Conservation (phyloP, 2,888 invertebrate genomes). For the Callyntrura sp. region DNA sequence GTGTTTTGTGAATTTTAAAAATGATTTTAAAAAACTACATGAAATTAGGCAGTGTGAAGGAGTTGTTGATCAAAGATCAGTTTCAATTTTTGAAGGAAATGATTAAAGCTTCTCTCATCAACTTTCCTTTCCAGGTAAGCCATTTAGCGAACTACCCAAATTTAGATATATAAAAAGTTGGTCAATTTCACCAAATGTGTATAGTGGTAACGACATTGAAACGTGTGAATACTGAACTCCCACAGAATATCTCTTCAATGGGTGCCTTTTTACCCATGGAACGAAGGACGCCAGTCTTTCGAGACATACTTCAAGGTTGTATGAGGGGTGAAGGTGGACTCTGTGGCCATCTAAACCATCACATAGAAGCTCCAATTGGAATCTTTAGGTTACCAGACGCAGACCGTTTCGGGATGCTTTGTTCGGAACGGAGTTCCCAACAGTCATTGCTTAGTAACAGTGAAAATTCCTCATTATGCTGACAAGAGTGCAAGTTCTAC, state of each 20-base stretch:
- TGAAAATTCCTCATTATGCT: slow-evolving; percentile 57
- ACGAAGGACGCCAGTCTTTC: slow-evolving; percentile 42
- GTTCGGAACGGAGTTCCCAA: slow-evolving; percentile 55
- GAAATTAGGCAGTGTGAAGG: slow-evolving; percentile 67
- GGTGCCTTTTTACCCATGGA: slow-evolving; percentile 71
- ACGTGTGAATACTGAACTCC: too few relatives aligned
- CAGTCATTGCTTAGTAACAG: slow-evolving; percentile 54
- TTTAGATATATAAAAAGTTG: too few relatives aligned
- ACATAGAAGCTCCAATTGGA: slow-evolving; percentile 70
- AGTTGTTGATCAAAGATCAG: slow-evolving; percentile 58
- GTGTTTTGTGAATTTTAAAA: neutral
- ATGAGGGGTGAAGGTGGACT: slow-evolving; percentile 70
- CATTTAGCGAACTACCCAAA: too few relatives aligned
- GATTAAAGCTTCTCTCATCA: slow-evolving; percentile 51
- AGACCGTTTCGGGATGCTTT: slow-evolving; percentile 63
- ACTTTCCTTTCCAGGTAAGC: slow-evolving; percentile 61
- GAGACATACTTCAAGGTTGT: slow-evolving; percentile 3
- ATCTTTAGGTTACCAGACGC: slow-evolving; percentile 53
- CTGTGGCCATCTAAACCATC: slow-evolving; percentile 71
- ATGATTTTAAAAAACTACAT: slow-evolving; percentile 70
- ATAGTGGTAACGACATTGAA: too few relatives aligned
- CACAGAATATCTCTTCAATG: slow-evolving; percentile 67
- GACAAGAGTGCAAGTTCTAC: slow-evolving; percentile 27
- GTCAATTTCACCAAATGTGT: too few relatives aligned
- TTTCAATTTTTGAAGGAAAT: slow-evolving; percentile 67